A percentile compares a stretch with the other conserved stretches of the same genome.
Conservation (phyloP, 2,888 invertebrate genomes). For the Gandaritis pyraliata region DNA sequence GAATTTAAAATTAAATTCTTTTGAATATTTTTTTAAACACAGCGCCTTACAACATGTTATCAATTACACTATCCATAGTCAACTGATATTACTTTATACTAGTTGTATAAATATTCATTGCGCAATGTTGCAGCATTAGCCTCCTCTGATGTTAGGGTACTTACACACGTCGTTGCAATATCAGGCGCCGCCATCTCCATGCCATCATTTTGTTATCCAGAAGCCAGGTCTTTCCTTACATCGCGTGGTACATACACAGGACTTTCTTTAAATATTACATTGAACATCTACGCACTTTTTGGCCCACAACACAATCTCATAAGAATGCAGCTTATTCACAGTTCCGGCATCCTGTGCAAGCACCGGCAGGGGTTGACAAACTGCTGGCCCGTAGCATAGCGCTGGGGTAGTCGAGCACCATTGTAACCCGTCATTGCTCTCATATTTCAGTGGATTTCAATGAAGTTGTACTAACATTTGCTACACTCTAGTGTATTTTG, state of each 20-base stretch:
- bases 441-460: conserved; percentile 26
- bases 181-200: neutral
- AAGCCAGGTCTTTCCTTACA: neutral
- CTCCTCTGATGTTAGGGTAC: neutral
- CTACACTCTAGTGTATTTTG: conserved; percentile 8
- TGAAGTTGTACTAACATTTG: conserved; percentile 14
- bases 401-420: conserved; percentile 16
- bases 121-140: conserved; percentile 9
- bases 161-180: neutral
- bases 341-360: neutral
- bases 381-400: conserved; percentile 14
- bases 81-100: conserved; percentile 1
- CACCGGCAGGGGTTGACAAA: conserved; percentile 22
- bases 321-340: neutral
- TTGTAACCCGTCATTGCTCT: conserved; percentile 21
- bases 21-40: no score
- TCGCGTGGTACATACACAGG: neutral
- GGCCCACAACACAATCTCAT: no score
- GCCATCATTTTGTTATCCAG: neutral
- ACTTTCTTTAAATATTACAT: neutral
- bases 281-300: no score
- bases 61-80: neutral
- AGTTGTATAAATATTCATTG: conserved; percentile 23
- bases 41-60: neutral
- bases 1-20: no score